These are phyloP conservation scores for Poecilia latipinna DNA, from an alignment of 2,113 vertebrate genomes.

Conservation along the genomic window DNA sequence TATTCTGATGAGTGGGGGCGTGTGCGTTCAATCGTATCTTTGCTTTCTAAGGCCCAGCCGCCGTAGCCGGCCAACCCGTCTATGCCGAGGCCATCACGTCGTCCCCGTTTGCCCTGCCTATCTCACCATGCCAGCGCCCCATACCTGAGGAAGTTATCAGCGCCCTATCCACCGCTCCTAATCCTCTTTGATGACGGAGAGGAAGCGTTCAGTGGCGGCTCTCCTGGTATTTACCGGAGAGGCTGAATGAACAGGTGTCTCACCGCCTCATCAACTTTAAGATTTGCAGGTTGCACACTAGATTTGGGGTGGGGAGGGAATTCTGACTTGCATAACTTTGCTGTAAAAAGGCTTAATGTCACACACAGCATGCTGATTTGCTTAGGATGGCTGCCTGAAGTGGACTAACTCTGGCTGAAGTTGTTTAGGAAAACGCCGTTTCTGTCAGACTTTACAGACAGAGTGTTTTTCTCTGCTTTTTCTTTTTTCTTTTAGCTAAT, in stretches of 20 bases:
- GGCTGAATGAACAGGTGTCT: conserved; percentile 69
- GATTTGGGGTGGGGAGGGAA: background rate
- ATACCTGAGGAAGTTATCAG: conserved; percentile 66
- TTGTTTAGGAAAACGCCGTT: too few species aligned
- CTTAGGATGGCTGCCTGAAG: background rate
- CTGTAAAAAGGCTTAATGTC: conserved; percentile 24
- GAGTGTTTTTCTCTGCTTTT: too few species aligned
- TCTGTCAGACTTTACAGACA: too few species aligned
- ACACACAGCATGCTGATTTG: conserved; percentile 9
- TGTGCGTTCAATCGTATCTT: conserved; percentile 57
- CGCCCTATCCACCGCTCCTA: conserved; percentile 52
- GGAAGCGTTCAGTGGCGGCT: conserved; percentile 64
- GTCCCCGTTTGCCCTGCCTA: conserved; percentile 37
- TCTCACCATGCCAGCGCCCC: conserved; percentile 42
- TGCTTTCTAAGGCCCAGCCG: conserved; percentile 68
- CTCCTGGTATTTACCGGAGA: conserved; percentile 52
- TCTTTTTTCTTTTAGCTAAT: too few species aligned
- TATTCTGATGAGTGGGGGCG: conserved; percentile 63
- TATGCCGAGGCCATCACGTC: conserved; percentile 35
- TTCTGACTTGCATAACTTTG: conserved; percentile 28
- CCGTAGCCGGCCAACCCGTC: conserved; percentile 41
- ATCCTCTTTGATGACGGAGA: conserved; percentile 53
- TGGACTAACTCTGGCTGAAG: too few species aligned
- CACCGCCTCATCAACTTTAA: conserved; percentile 42
- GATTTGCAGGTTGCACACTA: conserved; percentile 39